A percentile compares a stretch with the other conserved stretches of the same genome.
Evolutionary conservation across 2,113 vertebrate species (phyloP).

Genomic region (Girardinichthys multiradiatus): DNA sequence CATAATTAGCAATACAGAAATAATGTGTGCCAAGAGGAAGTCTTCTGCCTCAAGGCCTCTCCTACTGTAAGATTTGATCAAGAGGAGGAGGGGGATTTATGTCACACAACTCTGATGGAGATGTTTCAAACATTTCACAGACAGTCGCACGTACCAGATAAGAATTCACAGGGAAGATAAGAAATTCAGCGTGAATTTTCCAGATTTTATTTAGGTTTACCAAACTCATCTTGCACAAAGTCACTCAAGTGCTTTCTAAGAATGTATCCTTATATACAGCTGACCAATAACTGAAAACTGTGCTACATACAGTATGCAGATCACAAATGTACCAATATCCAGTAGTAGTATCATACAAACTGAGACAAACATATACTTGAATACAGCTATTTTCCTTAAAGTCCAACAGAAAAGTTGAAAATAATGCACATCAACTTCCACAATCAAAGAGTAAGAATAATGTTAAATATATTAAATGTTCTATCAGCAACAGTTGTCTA

Average conservation of each 20-base stretch:
- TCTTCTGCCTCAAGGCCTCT: constrained; percentile 61
- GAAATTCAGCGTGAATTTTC: constrained; percentile 33
- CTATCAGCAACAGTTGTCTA: constrained; percentile 72
- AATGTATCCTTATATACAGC: constrained; percentile 37
- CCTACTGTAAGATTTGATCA: constrained; percentile 66
- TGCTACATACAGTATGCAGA: constrained; percentile 40
- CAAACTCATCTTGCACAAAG: constrained; percentile 68
- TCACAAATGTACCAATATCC: constrained; percentile 51
- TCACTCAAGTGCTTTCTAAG: constrained; percentile 64
- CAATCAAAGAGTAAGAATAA: constrained; percentile 71
- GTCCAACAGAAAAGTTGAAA: constrained; percentile 57
- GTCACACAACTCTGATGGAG: constrained; percentile 46
- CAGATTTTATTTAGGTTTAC: constrained; percentile 69
- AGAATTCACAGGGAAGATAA: background rate
- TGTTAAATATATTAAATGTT: constrained; percentile 82
- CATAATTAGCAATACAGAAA: no score
- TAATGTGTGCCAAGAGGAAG: constrained; percentile 67
- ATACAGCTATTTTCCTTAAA: constrained; percentile 39
- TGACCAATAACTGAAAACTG: constrained; percentile 28
- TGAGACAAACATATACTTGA: constrained; percentile 48
- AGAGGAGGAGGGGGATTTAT: constrained; percentile 54
- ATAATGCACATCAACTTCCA: constrained; percentile 58
- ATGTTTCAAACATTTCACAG: constrained; percentile 59
- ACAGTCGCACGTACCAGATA: constrained; percentile 14
- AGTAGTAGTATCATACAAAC: constrained; percentile 52